These are phyloP conservation scores for Parazoanthus atlanticus DNA, from an alignment of 92 coral and sea anemone genomes.

Conservation along the genomic window DNA sequence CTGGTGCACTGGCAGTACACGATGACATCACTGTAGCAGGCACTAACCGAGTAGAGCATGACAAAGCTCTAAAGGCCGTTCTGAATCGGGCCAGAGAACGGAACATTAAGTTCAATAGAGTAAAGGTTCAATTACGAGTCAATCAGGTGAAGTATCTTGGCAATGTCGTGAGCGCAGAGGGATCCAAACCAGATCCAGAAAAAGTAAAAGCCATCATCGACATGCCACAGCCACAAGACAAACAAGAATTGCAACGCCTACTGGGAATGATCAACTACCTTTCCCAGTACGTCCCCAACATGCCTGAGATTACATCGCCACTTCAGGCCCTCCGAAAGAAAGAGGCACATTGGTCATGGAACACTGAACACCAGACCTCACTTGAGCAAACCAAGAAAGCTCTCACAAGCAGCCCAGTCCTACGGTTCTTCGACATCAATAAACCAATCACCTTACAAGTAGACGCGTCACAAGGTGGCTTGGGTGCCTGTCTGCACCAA, in stretches of 20 bases:
- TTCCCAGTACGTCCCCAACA: constrained; percentile 22
- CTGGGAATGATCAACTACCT: constrained; percentile 17
- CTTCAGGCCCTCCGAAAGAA: constrained; percentile 35
- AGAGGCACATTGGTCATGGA: constrained; percentile 45
- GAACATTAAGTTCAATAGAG: constrained; percentile 13
- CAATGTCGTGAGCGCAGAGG: neutral
- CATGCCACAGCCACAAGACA: constrained; percentile 29
- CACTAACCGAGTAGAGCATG: neutral
- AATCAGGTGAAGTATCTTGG: no score
- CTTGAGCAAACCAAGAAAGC: no score
- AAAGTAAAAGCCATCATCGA: constrained; percentile 31
- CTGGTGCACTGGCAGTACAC: constrained; percentile 40
- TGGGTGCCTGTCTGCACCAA: constrained; percentile 52
- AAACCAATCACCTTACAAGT: constrained; percentile 48
- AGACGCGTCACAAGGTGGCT: constrained; percentile 54
- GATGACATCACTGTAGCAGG: constrained; percentile 48
- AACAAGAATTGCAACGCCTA: constrained; percentile 41
- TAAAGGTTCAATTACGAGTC: no score
- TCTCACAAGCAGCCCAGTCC: no score
- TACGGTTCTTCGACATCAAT: no score
- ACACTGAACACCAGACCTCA: no score
- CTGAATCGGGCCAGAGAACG: constrained; percentile 43
- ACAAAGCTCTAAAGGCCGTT: constrained; percentile 20
- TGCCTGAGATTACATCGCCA: constrained; percentile 23
- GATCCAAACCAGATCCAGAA: constrained; percentile 36